Evolutionary conservation across 2,797 vertebrate species (phyloP), one percentile per base, ranked within the genome.

Genomic region (Rhynchonycteris naso): DNA sequence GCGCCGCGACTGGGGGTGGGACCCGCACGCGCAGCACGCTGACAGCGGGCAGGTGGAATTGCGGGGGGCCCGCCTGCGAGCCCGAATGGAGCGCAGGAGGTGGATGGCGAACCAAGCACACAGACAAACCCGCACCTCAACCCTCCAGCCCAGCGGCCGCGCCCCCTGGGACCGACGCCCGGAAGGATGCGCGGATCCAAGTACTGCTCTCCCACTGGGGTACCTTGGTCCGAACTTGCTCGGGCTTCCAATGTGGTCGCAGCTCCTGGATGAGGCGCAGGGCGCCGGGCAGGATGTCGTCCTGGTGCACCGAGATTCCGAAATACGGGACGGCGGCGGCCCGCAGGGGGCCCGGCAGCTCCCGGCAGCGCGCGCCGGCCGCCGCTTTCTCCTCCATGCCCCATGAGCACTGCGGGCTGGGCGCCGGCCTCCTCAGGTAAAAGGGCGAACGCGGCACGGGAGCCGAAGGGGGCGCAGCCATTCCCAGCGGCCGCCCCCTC

Each of bases 251-350:
- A 68, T 97, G 97, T 33, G 99, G 99, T 97, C 99, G 98, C 93
- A 99, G 99, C 97, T 99, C 98, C 95, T 98, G 98, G n/a, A 99
- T 98, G 80, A 99, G 98, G 97, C 98, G 98, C 98, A 99, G 98
- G 56, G 99, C 99, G 1, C 99, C 99, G 6, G 98, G 98, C 28
- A 98, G 98, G 68, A 99, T 99, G 87, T 99, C 97, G 92, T 99
- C 98, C 54, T 99, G 99, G 50, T 99, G 99, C 96, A 99, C 99
- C 35, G 98, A 98, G 94, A 99, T 96, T 24, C 98, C 97, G 10
- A 99, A 98, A 97, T 98, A 98, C 50, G 97, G 98, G 58, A 99
- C 99, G 0, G 98, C 93, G 94, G 98, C 98, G 86, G 13, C 98
- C 83, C 95, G 90, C 90, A 26, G 75, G 96, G 94, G 85, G n/a